These are phyloP conservation scores for Hypsopygia costalis DNA, from an alignment of 2,888 invertebrate species.

Conservation along the genomic window DNA sequence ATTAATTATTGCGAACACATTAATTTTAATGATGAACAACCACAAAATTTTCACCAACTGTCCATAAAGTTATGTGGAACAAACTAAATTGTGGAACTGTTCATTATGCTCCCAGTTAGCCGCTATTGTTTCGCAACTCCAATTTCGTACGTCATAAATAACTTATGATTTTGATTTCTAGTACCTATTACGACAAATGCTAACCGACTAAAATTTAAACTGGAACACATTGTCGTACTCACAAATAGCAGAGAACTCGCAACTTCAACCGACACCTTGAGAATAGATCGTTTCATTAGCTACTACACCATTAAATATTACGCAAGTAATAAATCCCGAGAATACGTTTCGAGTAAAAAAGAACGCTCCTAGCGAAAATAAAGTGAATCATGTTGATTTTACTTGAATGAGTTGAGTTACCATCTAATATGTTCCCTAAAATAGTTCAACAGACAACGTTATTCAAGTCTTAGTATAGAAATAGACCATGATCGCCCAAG, in stretches of 20 bases:
- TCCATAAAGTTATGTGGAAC: no score
- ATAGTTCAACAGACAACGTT: conserved; percentile 67
- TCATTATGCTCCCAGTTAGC: no score
- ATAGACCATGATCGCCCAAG: conserved; percentile 39
- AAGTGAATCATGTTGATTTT: not conserved
- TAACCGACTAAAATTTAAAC: conserved; percentile 9
- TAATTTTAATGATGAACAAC: no score
- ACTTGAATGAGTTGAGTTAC: not conserved
- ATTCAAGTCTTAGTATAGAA: conserved; percentile 56
- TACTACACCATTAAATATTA: not conserved
- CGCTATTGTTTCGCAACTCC: no score
- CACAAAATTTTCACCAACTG: no score
- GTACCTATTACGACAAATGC: not conserved
- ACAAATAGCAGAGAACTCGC: conserved; percentile 11
- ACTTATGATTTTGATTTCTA: no score
- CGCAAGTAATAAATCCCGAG: not conserved
- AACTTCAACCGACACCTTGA: conserved; percentile 8
- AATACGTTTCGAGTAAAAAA: not conserved
- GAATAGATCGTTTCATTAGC: not conserved
- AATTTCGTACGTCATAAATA: no score
- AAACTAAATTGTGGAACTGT: no score
- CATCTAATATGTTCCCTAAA: conserved; percentile 48
- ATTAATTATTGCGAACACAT: not conserved
- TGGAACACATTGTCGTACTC: conserved; percentile 17
- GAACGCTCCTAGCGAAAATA: not conserved